Evolutionary conservation across 2,888 invertebrate genomes (phyloP).

Genomic region (Drosophila acutilabella): DNA sequence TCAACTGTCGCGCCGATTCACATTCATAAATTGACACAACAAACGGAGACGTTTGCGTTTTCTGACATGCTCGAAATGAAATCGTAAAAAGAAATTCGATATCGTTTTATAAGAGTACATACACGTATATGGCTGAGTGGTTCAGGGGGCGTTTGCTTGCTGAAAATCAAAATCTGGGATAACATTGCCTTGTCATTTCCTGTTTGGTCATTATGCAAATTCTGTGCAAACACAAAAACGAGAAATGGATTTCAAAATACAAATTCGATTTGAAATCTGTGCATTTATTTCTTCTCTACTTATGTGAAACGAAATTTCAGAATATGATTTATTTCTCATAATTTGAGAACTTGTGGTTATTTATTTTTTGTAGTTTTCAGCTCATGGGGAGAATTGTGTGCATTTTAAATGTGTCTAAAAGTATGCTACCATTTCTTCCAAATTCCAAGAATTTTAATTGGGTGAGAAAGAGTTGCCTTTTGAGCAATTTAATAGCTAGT

Average conservation of each 20-base stretch:
- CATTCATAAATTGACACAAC: constrained; percentile 70
- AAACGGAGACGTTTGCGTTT: constrained; percentile 52
- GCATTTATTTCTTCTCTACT: not conserved
- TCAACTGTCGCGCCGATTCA: constrained; percentile 55
- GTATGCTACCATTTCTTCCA: not conserved
- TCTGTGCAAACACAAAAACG: constrained; percentile 5
- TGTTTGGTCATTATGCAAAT: constrained; percentile 49
- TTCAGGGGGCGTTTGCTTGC: constrained; percentile 5
- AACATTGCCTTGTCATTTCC: constrained; percentile 31
- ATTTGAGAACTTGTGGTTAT: not conserved
- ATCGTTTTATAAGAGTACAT: constrained; percentile 21
- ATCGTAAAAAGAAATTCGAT: constrained; percentile 74
- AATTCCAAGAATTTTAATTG: not conserved
- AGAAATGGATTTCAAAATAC: constrained; percentile 3
- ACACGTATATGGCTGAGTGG: not conserved
- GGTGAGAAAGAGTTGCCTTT: not conserved
- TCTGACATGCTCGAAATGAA: constrained; percentile 61
- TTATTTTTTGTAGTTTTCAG: constrained; percentile 2
- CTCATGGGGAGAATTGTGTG: too few relatives aligned
- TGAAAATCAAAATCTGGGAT: constrained; percentile 35
- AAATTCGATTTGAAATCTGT: constrained; percentile 5
- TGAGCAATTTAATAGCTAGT: too few relatives aligned
- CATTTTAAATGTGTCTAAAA: not conserved
- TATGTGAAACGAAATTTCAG: not conserved
- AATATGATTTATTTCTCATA: not conserved